A percentile compares a stretch with the other conserved stretches of the same genome.
Evolutionary conservation across 2,113 vertebrate species (phyloP).

Genomic region (Zosterops lateralis): DNA sequence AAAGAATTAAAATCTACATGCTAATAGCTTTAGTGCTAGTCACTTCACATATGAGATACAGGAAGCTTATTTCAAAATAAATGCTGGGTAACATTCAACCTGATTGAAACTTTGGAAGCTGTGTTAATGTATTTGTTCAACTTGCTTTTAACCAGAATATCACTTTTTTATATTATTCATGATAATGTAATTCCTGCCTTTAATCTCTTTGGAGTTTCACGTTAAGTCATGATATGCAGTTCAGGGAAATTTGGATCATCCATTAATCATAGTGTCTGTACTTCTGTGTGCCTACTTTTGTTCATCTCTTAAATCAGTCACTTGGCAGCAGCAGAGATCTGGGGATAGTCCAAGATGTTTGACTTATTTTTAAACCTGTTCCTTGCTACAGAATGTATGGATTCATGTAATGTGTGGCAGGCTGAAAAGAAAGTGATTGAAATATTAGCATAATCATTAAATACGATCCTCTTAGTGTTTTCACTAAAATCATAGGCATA

Average conservation of each 20-base stretch:
- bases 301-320: conserved; percentile 92
- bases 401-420: conserved; percentile 81
- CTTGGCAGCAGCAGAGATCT: conserved; percentile 80
- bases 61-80: conserved; percentile 76
- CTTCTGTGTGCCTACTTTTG: conserved; percentile 85
- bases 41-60: conserved; percentile 49
- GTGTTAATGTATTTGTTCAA: conserved; percentile 78
- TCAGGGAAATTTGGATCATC: conserved; percentile 83
- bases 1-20: conserved; percentile 71
- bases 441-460: conserved; percentile 50
- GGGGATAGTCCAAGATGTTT: conserved; percentile 71
- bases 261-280: conserved; percentile 87
- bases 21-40: conserved; percentile 64
- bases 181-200: conserved; percentile 77
- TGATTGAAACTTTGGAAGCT: conserved; percentile 70
- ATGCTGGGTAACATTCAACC: conserved; percentile 67
- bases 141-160: conserved; percentile 75
- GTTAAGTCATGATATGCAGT: conserved; percentile 89
- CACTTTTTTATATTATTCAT: conserved; percentile 75
- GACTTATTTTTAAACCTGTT: conserved; percentile 84
- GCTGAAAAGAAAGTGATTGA: conserved; percentile 83
- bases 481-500: not conserved
- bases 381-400: conserved; percentile 76
- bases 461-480: conserved; percentile 10
- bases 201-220: conserved; percentile 83